phyloP scores from a whole-genome alignment of 64 coral and sea anemone species.

The Porites australiensis region DNA sequence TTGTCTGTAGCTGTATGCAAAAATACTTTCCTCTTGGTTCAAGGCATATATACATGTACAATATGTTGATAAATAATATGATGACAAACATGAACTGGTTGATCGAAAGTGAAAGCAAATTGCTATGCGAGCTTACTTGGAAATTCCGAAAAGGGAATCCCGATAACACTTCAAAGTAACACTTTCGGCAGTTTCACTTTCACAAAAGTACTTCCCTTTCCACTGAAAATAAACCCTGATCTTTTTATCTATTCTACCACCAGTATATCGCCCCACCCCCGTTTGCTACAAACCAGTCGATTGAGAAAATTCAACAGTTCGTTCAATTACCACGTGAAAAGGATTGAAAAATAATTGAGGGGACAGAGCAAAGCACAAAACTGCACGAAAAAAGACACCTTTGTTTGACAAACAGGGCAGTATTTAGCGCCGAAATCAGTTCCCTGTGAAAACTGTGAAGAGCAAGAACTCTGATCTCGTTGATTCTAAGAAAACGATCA shows the following conservation, averaged over 20 bases:
- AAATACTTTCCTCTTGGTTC: conserved; percentile 6
- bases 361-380: neutral
- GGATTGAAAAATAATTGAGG: neutral
- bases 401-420: neutral
- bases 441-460: neutral
- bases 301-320: neutral
- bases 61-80: neutral
- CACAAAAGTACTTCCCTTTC: conserved; percentile 3
- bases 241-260: conserved; percentile 20
- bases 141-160: neutral
- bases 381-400: neutral
- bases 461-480: too few species aligned
- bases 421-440: neutral
- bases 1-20: conserved; percentile 16
- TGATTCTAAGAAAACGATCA: neutral
- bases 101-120: neutral
- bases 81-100: too few species aligned
- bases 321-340: neutral
- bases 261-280: conserved; percentile 43
- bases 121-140: neutral
- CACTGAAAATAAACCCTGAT: neutral
- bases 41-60: neutral
- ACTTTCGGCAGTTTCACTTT: neutral
- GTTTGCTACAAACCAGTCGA: conserved; percentile 18
- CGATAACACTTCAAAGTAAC: too few species aligned